These are phyloP conservation scores for Sarcophaga rosellei DNA, from an alignment of 2,888 invertebrate genomes.

Conservation along the genomic window DNA sequence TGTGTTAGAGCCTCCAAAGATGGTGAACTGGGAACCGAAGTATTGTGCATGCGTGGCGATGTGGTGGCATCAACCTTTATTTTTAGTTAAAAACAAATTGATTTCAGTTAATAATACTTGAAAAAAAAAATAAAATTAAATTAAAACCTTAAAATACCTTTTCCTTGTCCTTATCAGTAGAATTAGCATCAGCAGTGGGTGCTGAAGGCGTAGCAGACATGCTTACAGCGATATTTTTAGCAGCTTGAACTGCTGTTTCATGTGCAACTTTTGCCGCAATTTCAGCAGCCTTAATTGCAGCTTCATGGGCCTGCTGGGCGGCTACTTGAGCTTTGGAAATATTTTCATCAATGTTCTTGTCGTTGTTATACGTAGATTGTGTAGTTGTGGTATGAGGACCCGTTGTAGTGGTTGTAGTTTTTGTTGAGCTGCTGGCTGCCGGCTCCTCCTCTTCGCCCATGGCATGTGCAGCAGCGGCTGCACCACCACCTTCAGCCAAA, in stretches of 20 bases:
- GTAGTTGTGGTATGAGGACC: slow-evolving; percentile 33
- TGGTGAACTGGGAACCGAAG: slow-evolving; percentile 67
- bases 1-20: slow-evolving; percentile 74
- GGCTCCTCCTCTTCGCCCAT: slow-evolving; percentile 30
- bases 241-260: slow-evolving; percentile 44
- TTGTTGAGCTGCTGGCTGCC: slow-evolving; percentile 14
- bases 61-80: slow-evolving; percentile 29
- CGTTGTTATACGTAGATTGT: not conserved
- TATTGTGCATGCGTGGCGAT: slow-evolving; percentile 15
- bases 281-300: slow-evolving; percentile 51
- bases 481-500: slow-evolving; percentile 73
- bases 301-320: slow-evolving; percentile 25
- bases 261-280: slow-evolving; percentile 62
- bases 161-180: slow-evolving; percentile 33
- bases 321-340: slow-evolving; percentile 42
- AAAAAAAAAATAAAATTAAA: no score
- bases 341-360: no score
- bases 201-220: slow-evolving; percentile 57
- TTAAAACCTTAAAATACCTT: slow-evolving; percentile 17
- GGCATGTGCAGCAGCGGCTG: slow-evolving; percentile 50
- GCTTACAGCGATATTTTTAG: slow-evolving; percentile 16
- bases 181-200: slow-evolving; percentile 42
- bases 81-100: not conserved
- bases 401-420: slow-evolving; percentile 46
- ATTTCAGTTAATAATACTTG: not conserved